Conservation (phyloP, 2,797 vertebrate genomes). For the Natrix natrix region DNA sequence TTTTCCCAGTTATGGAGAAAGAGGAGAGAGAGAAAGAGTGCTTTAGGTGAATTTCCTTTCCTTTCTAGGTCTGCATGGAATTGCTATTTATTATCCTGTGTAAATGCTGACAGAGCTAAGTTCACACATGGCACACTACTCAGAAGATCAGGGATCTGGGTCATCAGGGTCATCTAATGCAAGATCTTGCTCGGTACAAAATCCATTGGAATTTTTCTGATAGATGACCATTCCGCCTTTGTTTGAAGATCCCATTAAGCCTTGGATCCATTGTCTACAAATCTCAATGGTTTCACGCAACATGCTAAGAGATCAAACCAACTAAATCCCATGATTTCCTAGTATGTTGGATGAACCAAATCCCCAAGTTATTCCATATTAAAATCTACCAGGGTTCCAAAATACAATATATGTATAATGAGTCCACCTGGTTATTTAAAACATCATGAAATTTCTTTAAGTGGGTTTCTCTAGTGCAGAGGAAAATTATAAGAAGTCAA, state of each 20-base stretch:
- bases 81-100: not conserved
- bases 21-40: not conserved
- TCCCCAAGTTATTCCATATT: not conserved
- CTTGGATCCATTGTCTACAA: not conserved
- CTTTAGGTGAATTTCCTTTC: not conserved
- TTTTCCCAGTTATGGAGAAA: not conserved
- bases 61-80: not conserved
- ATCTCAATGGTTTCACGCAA: not conserved
- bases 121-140: not conserved
- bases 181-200: not conserved
- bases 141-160: not conserved
- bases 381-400: not conserved
- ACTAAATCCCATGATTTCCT: not conserved
- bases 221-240: not conserved
- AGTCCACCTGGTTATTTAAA: not conserved
- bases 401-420: not conserved
- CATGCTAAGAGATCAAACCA: not conserved
- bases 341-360: not conserved
- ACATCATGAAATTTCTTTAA: not conserved
- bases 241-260: not conserved
- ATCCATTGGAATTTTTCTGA: not conserved
- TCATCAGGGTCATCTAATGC: not conserved
- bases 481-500: slow-evolving; percentile 3
- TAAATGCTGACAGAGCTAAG: not conserved
- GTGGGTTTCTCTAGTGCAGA: not conserved